Conservation (phyloP, 2,888 invertebrate species). For the Gymnosoma rotundatum region DNA sequence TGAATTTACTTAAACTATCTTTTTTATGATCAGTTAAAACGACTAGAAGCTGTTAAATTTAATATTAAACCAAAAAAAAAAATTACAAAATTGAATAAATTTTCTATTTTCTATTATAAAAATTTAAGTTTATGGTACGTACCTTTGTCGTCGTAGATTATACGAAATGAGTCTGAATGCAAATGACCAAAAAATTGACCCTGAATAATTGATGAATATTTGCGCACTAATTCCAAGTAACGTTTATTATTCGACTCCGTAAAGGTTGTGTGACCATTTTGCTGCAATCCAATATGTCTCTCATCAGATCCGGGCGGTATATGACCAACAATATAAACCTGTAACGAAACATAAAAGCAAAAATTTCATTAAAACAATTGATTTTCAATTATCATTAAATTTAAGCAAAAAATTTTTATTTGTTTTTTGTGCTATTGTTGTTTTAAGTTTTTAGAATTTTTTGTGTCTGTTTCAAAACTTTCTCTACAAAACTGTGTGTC, state of each 20-base stretch:
- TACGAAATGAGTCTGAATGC: conserved; percentile 94
- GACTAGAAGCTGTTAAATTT: too few relatives aligned
- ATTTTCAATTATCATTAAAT: conserved; percentile 63
- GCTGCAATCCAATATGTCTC: conserved; percentile 87
- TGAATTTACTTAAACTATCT: too few relatives aligned
- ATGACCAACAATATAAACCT: conserved; percentile 96
- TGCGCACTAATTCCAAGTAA: conserved; percentile 89
- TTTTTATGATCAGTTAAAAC: too few relatives aligned
- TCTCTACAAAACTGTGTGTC: conserved; percentile 52
- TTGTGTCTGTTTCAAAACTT: conserved; percentile 38
- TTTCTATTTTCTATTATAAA: too few relatives aligned
- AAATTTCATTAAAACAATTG: conserved; percentile 54
- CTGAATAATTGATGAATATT: conserved; percentile 90
- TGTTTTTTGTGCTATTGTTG: background rate
- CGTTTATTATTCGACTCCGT: conserved; percentile 89
- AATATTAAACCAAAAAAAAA: too few relatives aligned
- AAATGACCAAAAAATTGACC: conserved; percentile 97
- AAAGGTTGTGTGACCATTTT: conserved; percentile 84
- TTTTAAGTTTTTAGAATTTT: conserved; percentile 5
- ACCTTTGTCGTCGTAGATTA: conserved; percentile 91
- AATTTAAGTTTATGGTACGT: conserved; percentile 75
- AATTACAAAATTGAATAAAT: too few relatives aligned
- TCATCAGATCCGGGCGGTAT: conserved; percentile 95
- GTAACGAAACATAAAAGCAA: conserved; percentile 75
- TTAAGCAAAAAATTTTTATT: conserved; percentile 4